Percentiles rank a stretch among this genome's conserved stretches.
phyloP scores from a whole-genome alignment of 2,888 invertebrate genomes.

The Ophion ellenae region DNA sequence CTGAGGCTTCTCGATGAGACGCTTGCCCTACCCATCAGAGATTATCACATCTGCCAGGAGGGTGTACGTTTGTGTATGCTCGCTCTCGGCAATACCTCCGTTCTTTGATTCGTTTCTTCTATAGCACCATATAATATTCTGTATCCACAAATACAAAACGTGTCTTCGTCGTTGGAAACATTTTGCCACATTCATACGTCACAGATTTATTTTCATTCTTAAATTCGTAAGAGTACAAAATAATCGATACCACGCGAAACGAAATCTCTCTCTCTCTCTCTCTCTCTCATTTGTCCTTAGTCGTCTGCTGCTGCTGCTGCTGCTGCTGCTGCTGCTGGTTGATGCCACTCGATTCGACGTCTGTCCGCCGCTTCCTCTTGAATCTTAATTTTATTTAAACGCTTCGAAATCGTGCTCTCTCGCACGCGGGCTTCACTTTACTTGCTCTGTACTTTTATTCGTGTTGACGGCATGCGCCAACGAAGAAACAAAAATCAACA shows the following conservation, averaged over 20 bases:
- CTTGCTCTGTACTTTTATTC: too few species aligned
- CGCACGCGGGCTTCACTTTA: too few species aligned
- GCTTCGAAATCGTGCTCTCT: not conserved
- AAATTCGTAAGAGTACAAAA: constrained; percentile 80
- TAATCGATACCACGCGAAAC: constrained; percentile 80
- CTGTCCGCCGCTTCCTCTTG: constrained; percentile 19
- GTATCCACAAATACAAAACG: too few species aligned
- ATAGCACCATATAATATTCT: too few species aligned
- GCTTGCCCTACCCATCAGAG: constrained; percentile 89
- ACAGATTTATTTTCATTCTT: constrained; percentile 79
- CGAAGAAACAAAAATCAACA: not conserved
- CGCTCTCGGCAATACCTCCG: constrained; percentile 86
- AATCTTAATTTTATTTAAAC: constrained; percentile 30
- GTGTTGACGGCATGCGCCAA: too few species aligned
- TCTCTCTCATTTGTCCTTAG: constrained; percentile 51
- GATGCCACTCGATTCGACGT: constrained; percentile 1
- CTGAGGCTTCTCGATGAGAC: constrained; percentile 88
- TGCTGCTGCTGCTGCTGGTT: constrained; percentile 55
- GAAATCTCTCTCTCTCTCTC: constrained; percentile 67
- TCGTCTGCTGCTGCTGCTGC: constrained; percentile 52
- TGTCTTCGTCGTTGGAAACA: not conserved
- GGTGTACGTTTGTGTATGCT: constrained; percentile 89
- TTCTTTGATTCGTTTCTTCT: constrained; percentile 50
- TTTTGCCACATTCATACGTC: constrained; percentile 71
- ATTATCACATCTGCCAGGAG: constrained; percentile 91